phyloP scores from a whole-genome alignment of 2,797 vertebrate genomes.

The Amblyraja radiata region DNA sequence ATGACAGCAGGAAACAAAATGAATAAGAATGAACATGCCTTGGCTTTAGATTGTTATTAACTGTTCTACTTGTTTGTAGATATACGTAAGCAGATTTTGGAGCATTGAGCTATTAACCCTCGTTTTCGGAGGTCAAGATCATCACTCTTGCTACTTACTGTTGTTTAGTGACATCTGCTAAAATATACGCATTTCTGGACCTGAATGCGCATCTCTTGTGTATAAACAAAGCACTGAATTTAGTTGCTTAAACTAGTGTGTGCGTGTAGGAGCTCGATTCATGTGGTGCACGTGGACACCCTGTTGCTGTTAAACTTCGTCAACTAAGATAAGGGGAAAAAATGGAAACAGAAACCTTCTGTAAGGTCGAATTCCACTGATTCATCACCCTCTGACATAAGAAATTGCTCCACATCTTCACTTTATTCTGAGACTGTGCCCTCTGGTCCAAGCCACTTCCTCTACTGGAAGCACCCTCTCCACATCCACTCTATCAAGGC shows the following conservation, averaged over 20 bases:
- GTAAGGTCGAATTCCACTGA: too few species aligned
- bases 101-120: not conserved
- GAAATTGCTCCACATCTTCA: too few species aligned
- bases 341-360: too few species aligned
- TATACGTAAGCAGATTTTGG: not conserved
- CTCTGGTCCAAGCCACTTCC: too few species aligned
- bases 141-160: not conserved
- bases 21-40: not conserved
- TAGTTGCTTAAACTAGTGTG: not conserved
- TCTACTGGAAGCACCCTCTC: too few species aligned
- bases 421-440: too few species aligned
- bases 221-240: not conserved
- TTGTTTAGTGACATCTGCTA: not conserved
- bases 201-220: not conserved
- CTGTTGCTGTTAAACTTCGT: not conserved
- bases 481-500: too few species aligned
- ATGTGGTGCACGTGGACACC: not conserved
- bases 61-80: not conserved
- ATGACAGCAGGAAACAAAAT: not conserved
- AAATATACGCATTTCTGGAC: not conserved
- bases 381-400: too few species aligned
- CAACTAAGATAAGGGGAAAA: not conserved
- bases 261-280: not conserved
- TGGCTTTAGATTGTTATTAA: not conserved
- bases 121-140: not conserved